Evolutionary conservation across 2,113 vertebrate genomes (phyloP).

Genomic region (Zosterops borbonicus): DNA sequence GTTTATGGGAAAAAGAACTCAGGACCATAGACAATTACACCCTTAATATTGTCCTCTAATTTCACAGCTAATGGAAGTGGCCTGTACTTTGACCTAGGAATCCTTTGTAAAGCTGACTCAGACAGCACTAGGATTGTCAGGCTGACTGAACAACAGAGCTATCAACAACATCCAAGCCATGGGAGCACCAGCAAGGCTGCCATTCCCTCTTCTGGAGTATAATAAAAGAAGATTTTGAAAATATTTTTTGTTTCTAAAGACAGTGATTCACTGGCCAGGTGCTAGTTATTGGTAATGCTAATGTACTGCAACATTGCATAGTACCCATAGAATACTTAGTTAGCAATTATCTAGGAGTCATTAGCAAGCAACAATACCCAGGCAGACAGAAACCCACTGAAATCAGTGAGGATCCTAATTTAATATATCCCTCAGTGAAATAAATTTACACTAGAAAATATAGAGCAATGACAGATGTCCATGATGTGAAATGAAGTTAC

Average conservation of each 20-base stretch:
- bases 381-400: background rate
- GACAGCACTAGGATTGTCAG: background rate
- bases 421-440: background rate
- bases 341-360: background rate
- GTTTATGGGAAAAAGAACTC: background rate
- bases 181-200: background rate
- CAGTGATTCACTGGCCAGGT: background rate
- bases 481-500: background rate
- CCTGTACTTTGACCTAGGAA: background rate
- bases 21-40: background rate
- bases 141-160: background rate
- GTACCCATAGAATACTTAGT: background rate
- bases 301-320: background rate
- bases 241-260: background rate
- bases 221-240: background rate
- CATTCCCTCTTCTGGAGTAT: background rate
- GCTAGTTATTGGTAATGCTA: background rate
- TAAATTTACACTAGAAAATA: background rate
- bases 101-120: constrained; percentile 2
- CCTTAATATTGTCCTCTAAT: background rate
- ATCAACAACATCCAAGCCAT: background rate
- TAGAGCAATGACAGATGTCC: background rate
- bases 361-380: background rate
- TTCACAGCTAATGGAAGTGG: background rate
- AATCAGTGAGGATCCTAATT: background rate